phyloP scores from a whole-genome alignment of 1,140 invertebrate genomes.

The Copidosoma floridanum region DNA sequence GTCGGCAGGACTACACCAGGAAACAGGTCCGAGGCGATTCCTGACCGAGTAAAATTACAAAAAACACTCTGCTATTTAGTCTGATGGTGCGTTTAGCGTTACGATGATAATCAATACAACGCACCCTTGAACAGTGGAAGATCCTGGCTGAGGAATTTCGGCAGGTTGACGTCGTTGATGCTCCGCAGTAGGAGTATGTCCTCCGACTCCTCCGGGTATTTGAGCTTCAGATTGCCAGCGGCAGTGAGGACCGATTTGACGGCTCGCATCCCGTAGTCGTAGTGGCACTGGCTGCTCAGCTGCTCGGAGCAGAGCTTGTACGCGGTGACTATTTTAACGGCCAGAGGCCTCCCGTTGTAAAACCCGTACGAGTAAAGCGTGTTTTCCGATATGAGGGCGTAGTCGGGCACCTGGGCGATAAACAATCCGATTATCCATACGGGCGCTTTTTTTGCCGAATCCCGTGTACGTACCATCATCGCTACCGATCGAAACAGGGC shows the following conservation, averaged over 20 bases:
- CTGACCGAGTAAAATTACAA: slow-evolving; percentile 46
- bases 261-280: slow-evolving; percentile 91
- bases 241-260: slow-evolving; percentile 88
- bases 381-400: slow-evolving; percentile 92
- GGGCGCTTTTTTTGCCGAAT: no score
- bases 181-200: slow-evolving; percentile 81
- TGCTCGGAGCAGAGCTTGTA: slow-evolving; percentile 93
- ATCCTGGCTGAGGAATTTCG: slow-evolving; percentile 88
- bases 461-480: slow-evolving; percentile 93
- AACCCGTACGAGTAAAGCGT: slow-evolving; percentile 91
- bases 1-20: slow-evolving; percentile 77
- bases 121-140: slow-evolving; percentile 76
- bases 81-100: no score
- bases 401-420: slow-evolving; percentile 96
- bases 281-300: slow-evolving; percentile 90
- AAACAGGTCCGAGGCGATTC: slow-evolving; percentile 91
- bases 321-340: slow-evolving; percentile 92
- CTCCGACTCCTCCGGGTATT: slow-evolving; percentile 82
- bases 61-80: no score
- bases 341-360: slow-evolving; percentile 81
- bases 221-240: slow-evolving; percentile 85
- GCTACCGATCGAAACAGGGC: slow-evolving; percentile 91
- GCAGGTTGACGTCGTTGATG: slow-evolving; percentile 91
- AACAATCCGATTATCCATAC: no score
- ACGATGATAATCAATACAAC: no score